Evolutionary conservation across 2,888 invertebrate species (phyloP), one percentile per base, ranked within the genome.

Genomic region (Hydrotaea diabolus): DNA sequence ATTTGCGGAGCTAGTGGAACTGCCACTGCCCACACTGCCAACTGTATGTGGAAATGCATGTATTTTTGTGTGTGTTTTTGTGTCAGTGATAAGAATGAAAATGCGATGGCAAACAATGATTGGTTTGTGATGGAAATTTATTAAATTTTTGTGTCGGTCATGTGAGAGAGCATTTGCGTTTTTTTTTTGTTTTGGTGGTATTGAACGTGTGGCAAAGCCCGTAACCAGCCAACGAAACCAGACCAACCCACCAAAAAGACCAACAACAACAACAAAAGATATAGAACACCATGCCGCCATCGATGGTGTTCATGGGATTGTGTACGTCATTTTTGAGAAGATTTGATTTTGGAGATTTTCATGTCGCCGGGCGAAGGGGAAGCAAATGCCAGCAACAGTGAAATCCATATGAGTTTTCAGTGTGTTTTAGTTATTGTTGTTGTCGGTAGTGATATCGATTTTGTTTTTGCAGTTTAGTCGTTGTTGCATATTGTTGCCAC

Each of bases 81-180:
- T 43, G 31, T 5, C 46, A 69, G 53, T 71, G 76, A 55, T 73
- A 77, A 13, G 64, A 69, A 9, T 77, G 57, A 31, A 79, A 69
- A 69, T 79, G 75, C 75, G 46, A 69, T 76, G 59, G 77, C 36
- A 49, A 73, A 69, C 72, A 62, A 69, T 78, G 80, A 80, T 83
- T 78, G 85, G 77, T 83, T 83, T 81, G 85, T 81, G 89, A 90
- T 90, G 90, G 88, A 89, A 90, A 89, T 90, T 90, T 90, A 90
- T 90, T 90, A 90, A 88, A 89, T 82, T 86, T 73, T 85, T 83
- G 80, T 77, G 72, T 82, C 71, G 80, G 46, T 43, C 49, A 71
- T 77, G 69, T 21, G 43, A 21, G 43, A 21, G 31, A 66, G 78
- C 75, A 77, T 55, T 55, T 55, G 21, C 19, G 57, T 3, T 43